Evolutionary conservation across 2,797 vertebrate species (phyloP).

Genomic region (Pseudomugil gertrudae): DNA sequence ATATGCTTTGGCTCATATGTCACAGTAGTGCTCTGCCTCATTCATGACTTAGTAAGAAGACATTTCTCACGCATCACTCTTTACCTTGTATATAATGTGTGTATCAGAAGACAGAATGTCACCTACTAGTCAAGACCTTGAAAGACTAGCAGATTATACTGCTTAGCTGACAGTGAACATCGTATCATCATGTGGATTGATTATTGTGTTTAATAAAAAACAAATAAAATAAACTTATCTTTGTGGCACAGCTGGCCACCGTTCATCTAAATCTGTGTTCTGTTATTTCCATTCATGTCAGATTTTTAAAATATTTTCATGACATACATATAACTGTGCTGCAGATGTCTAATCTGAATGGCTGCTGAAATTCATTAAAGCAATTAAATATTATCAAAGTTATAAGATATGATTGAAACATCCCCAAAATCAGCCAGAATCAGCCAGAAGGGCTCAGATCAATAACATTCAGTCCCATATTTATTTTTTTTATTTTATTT

Average conservation of each 20-base stretch:
- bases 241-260: conserved; percentile 65
- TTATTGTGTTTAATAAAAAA: conserved; percentile 81
- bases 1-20: conserved; percentile 74
- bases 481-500: no score
- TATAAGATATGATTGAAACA: background rate
- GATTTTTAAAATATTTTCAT: background rate
- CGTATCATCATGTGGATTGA: conserved; percentile 76
- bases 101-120: conserved; percentile 69
- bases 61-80: conserved; percentile 68
- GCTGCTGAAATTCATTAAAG: background rate
- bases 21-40: conserved; percentile 77
- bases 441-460: background rate
- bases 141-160: conserved; percentile 62
- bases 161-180: conserved; percentile 71
- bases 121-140: conserved; percentile 74
- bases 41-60: conserved; percentile 68
- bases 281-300: conserved; percentile 19
- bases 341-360: background rate
- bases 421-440: background rate
- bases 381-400: background rate
- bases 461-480: background rate
- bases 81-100: conserved; percentile 78
- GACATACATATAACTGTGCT: background rate
- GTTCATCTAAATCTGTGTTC: conserved; percentile 53
- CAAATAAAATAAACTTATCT: conserved; percentile 69